Base-by-base conservation (phyloP, 2,888 invertebrate species). In the Drosophila nr. medialis region DNA sequence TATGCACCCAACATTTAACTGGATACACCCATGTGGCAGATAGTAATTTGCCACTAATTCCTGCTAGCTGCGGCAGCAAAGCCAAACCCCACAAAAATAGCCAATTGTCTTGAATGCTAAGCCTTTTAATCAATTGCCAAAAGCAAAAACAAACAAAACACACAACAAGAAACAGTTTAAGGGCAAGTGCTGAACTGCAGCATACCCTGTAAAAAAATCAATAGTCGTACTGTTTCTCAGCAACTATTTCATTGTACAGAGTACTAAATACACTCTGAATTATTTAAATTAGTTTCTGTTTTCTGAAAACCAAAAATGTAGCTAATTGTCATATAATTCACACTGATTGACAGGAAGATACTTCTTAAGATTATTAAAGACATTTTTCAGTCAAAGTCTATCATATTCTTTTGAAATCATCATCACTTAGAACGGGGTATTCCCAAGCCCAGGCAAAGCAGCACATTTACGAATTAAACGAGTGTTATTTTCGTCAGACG, bases 51-150 rank as follows among this genome's bases (percentile, higher is more conserved):
- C 76, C 80, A 83, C 88, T 85, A 85, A 86, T 81, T 60, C 85
- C 68, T 13, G 65, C 56, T 38, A 8, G 66, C 55, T 55, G 55
- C 53, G 38, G 53, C 32, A 21, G 38, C 34, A 63, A 40, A 42
- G 49, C 51, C 48, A 49, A 36, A 49, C 51, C 61, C 21, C 45
- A 21, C 45, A 15, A 45, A 24, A 68, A 72, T 69, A 32, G 77
- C 70, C 89, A 87, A 85, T 87, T 85, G 89, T 87, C 88, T 87
- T 59, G 70, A 68, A 75, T 72, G 75, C 75, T 88, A 90, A 90
- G 86, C 86, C 86, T 76, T 86, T 88, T 83, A 90, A 86, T 86
- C 90, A 86, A 90, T 86, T 90, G 86, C 84, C 80, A 88, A 79
- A 88, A 88, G 66, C 59, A 63, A 54, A 51, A 64, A 42, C 42